Evolutionary conservation across 1,140 invertebrate species (phyloP), one percentile per base, ranked within the genome.

Genomic region (Cyclargus thomasi): DNA sequence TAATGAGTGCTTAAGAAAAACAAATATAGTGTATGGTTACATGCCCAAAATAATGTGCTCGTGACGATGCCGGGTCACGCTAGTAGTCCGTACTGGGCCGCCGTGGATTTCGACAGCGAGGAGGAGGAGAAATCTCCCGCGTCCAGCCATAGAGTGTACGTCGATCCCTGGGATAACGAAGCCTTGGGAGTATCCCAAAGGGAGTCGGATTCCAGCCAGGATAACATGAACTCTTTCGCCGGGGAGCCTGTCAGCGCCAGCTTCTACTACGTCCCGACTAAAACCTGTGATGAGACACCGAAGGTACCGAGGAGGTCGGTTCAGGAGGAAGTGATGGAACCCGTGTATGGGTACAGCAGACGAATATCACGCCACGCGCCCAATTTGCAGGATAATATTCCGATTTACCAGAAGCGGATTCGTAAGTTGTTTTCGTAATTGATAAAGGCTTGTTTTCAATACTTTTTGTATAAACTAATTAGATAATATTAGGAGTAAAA

Each of bases 91-190:
- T 92, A 92, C 75, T 92, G 92, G 92, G 88, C 89, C 23, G 85
- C 91, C 6, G 90, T 92, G 73, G 91, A 92, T 70, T 91, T 92
- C 53, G 92, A 92, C 62, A 92, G 91, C 71, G 92, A 92, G 6
- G 87, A 91, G 8, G 88, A 91, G 10, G 77, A 77, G 10, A 74
- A 80, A 57, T 70, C 70, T 6, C 81, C 79, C 2, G 78, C 79
- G 5, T 78, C 79, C n/a, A 87, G 83, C 63, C 84, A 83, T 63
- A 74, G 94, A 63, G 87, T 93, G 36, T 95, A 95, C 79, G 90
- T 95, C 1, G 94, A 95, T 79, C 94, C 94, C 8, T 95, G 94
- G 94, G 94, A 95, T 72, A 86, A 94, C 72, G 94, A 95, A 75
- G 94, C 94, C 94, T 94, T 74, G 93, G 92, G 17, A 94, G 94